phyloP scores from a whole-genome alignment of 2,113 vertebrate species.

The Pterocles burchelli region DNA sequence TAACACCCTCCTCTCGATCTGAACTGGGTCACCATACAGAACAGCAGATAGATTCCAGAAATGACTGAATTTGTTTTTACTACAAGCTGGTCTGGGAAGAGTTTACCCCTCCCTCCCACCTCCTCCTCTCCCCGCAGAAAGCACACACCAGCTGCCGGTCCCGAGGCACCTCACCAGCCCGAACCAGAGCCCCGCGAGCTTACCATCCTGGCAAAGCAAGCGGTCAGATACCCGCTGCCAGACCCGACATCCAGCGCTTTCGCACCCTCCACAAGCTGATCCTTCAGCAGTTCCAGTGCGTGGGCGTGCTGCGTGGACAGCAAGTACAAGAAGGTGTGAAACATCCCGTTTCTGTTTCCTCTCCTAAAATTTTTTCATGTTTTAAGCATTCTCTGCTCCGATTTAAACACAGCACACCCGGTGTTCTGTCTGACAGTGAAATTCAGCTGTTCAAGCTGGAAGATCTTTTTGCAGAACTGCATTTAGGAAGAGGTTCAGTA shows the following conservation, averaged over 20 bases:
- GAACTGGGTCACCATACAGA: neutral
- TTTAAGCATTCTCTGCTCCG: neutral
- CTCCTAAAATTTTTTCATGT: neutral
- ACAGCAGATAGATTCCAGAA: neutral
- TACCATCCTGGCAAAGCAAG: constrained; percentile 92
- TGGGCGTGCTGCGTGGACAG: constrained; percentile 83
- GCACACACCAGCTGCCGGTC: accelerated
- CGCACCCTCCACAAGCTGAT: constrained; percentile 85
- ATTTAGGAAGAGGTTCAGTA: neutral
- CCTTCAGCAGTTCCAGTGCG: constrained; percentile 86
- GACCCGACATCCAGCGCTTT: constrained; percentile 89
- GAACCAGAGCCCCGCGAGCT: neutral
- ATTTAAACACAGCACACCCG: neutral
- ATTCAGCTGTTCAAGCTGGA: neutral
- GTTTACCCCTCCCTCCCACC: neutral
- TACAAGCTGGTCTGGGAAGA: neutral
- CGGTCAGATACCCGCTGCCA: constrained; percentile 90
- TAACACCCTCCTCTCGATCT: neutral
- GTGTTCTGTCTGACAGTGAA: neutral
- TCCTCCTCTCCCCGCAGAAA: neutral
- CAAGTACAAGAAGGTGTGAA: neutral
- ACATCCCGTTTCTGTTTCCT: neutral
- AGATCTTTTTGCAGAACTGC: neutral
- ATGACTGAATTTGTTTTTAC: neutral
- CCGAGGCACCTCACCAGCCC: neutral